Evolutionary conservation across 2,797 vertebrate genomes (phyloP).

Genomic region (Neosilurus mollespiculum): DNA sequence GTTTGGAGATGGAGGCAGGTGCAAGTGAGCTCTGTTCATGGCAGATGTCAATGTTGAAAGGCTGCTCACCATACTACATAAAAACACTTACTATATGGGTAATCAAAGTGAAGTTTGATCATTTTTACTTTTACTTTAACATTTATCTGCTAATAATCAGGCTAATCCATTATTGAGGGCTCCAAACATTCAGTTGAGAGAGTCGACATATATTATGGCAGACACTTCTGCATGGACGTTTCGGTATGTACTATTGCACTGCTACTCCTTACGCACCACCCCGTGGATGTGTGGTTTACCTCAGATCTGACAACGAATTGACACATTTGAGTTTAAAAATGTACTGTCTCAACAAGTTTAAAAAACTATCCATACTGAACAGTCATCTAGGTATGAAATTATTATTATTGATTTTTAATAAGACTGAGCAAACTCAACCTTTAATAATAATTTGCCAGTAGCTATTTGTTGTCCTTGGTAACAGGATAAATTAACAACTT

Average conservation of each 20-base stretch:
- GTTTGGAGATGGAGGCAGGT: constrained; percentile 37
- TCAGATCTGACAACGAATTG: background rate
- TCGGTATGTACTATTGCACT: background rate
- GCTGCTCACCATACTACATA: constrained; percentile 39
- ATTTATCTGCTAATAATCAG: too few relatives aligned
- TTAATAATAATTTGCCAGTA: background rate
- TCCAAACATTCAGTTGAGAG: background rate
- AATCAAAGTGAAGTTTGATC: background rate
- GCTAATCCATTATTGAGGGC: background rate
- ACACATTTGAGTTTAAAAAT: background rate
- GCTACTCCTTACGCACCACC: background rate
- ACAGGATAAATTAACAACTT: too few relatives aligned
- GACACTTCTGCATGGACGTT: background rate
- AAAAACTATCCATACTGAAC: background rate
- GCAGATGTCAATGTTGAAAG: constrained; percentile 49
- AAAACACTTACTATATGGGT: constrained; percentile 44
- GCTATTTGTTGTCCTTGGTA: background rate
- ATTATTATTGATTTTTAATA: too few relatives aligned
- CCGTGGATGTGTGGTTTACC: background rate
- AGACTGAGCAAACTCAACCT: background rate
- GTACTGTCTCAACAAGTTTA: background rate
- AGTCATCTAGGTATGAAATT: too few relatives aligned
- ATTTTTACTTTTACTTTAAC: too few relatives aligned
- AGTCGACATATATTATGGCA: background rate
- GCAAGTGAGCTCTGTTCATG: constrained; percentile 54